Conservation (phyloP, 2,888 invertebrate genomes). For the Agrotis puta region DNA sequence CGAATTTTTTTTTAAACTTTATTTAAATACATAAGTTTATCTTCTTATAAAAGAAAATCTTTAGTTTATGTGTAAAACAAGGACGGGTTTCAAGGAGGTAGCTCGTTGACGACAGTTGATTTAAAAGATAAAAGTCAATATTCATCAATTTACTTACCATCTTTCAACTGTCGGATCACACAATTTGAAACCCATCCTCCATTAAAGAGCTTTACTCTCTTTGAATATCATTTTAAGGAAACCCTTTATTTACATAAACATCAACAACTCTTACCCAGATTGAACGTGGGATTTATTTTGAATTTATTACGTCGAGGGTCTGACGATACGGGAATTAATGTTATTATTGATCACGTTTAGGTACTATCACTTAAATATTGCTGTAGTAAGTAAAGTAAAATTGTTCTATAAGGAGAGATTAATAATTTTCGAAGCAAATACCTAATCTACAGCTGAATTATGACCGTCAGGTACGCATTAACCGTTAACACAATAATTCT, state of each 20-base stretch:
- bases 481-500: neutral
- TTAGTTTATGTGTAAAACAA: too few relatives aligned
- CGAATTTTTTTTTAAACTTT: too few relatives aligned
- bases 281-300: neutral
- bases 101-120: too few relatives aligned
- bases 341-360: neutral
- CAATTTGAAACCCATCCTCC: slow-evolving; percentile 4
- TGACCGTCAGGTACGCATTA: neutral
- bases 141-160: neutral
- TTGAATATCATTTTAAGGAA: slow-evolving; percentile 7
- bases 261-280: neutral
- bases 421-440: too few relatives aligned
- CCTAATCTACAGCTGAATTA: neutral
- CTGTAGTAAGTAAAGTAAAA: too few relatives aligned
- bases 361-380: too few relatives aligned
- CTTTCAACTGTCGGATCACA: slow-evolving; percentile 2
- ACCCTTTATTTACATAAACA: neutral
- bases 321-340: neutral
- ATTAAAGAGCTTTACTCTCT: slow-evolving; percentile 9
- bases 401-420: too few relatives aligned
- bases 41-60: too few relatives aligned
- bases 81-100: too few relatives aligned
- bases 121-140: neutral
- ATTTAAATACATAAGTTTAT: too few relatives aligned
- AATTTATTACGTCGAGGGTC: neutral